Evolutionary conservation across 30 jellyfish, hydroid and myxozoan genomes (phyloP).

Genomic region (Hydractinia echinata): DNA sequence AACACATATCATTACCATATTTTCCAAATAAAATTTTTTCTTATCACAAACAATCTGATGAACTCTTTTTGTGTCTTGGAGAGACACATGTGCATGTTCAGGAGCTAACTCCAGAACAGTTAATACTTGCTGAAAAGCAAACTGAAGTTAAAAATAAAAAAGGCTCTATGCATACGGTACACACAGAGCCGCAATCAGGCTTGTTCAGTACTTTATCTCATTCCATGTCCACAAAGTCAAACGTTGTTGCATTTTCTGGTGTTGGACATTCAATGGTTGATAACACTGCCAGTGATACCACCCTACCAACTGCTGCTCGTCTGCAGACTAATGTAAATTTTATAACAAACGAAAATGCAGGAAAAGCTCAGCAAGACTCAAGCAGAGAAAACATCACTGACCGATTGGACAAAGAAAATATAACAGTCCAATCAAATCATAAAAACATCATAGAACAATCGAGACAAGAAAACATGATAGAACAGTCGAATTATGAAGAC

Average conservation of each 20-base stretch:
- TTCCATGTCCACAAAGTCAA: conserved; percentile 10
- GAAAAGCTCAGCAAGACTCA: too few species aligned
- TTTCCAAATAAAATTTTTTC: conserved; percentile 13
- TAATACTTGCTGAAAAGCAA: background rate
- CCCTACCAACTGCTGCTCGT: background rate
- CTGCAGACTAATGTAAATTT: too few species aligned
- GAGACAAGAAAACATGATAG: too few species aligned
- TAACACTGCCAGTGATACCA: background rate
- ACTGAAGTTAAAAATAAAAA: background rate
- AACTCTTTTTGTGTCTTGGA: conserved; percentile 15
- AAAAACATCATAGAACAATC: too few species aligned
- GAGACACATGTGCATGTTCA: background rate
- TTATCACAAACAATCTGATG: conserved; percentile 2
- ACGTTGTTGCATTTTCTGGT: conserved; percentile 17
- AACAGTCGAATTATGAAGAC: too few species aligned
- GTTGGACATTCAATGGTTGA: conserved; percentile 23
- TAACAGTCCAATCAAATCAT: too few species aligned
- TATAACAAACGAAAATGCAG: too few species aligned
- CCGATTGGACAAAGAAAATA: too few species aligned
- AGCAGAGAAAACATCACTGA: too few species aligned
- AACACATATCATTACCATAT: conserved; percentile 17
- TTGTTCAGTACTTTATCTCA: background rate
- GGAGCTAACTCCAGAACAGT: background rate
- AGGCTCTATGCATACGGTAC: background rate
- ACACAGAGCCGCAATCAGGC: background rate